Percentiles rank a stretch among this genome's conserved stretches.
Conservation (phyloP, 2,797 vertebrate genomes). For the Valencia hispanica region DNA sequence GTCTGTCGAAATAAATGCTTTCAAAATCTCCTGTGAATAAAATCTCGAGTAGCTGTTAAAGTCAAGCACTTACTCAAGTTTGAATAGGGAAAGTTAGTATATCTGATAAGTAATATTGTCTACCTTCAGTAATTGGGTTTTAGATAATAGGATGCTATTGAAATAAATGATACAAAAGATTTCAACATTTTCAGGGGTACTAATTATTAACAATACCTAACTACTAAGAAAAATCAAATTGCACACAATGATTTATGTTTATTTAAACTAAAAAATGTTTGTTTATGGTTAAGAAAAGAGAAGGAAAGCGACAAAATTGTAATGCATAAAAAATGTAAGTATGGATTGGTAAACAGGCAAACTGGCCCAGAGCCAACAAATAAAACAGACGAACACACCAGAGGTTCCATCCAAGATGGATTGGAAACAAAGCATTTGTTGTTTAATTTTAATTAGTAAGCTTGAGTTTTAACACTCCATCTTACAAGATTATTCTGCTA, state of each 20-base stretch:
- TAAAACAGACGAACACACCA: too few species aligned
- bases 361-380: not conserved
- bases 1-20: not conserved
- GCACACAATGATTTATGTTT: not conserved
- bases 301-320: not conserved
- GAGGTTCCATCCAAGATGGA: not conserved
- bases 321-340: not conserved
- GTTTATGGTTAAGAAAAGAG: not conserved
- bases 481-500: not conserved
- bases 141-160: too few species aligned
- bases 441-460: not conserved
- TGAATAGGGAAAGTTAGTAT: not conserved
- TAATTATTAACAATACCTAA: not conserved
- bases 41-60: not conserved
- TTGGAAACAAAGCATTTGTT: not conserved
- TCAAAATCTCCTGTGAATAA: not conserved
- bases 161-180: not conserved
- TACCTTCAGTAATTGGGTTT: too few species aligned
- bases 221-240: not conserved
- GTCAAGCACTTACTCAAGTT: not conserved
- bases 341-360: not conserved
- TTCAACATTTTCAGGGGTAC: not conserved
- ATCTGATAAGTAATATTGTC: not conserved
- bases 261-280: not conserved
- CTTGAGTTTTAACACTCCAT: rapidly evolving